Evolutionary conservation across 2,113 vertebrate genomes (phyloP).

Genomic region (Ceuthmochares aereus): DNA sequence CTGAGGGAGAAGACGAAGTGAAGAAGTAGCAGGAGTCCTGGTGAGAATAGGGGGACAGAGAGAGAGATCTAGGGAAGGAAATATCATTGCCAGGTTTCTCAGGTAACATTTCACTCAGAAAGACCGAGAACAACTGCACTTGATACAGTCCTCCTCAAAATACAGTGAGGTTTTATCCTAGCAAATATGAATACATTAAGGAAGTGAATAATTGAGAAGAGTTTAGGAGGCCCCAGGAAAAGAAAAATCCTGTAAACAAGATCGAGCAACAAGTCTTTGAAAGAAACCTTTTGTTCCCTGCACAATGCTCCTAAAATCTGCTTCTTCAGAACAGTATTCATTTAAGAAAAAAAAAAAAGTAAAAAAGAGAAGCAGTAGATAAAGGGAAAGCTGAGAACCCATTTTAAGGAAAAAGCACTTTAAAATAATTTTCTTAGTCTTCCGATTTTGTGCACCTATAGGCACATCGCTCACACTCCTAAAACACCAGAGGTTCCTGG

Average conservation of each 20-base stretch:
- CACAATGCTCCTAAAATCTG: constrained; percentile 60
- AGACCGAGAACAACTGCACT: not conserved
- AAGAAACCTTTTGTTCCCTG: constrained; percentile 64
- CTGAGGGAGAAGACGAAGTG: not conserved
- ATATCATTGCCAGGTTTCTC: not conserved
- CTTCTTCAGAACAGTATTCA: constrained; percentile 49
- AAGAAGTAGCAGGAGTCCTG: not conserved
- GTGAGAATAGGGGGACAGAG: not conserved
- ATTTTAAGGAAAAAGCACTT: constrained; percentile 43
- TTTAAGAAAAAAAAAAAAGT: not conserved
- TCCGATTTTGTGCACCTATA: not conserved
- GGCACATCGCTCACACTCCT: not conserved
- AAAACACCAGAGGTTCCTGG: not conserved
- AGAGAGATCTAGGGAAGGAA: not conserved
- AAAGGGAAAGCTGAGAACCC: constrained; percentile 14
- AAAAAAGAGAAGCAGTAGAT: not conserved
- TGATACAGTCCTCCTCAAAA: not conserved
- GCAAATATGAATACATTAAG: constrained; percentile 20
- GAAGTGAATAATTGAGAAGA: constrained; percentile 25
- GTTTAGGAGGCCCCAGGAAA: constrained; percentile 5
- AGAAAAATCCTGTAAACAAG: constrained; percentile 51
- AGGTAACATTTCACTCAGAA: not conserved
- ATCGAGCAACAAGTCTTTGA: constrained; percentile 53
- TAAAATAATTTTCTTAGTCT: not conserved
- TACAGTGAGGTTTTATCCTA: not conserved